A percentile compares a stretch with the other conserved stretches of the same genome.
Conservation (phyloP, 2,888 invertebrate genomes). For the Tuta absoluta region DNA sequence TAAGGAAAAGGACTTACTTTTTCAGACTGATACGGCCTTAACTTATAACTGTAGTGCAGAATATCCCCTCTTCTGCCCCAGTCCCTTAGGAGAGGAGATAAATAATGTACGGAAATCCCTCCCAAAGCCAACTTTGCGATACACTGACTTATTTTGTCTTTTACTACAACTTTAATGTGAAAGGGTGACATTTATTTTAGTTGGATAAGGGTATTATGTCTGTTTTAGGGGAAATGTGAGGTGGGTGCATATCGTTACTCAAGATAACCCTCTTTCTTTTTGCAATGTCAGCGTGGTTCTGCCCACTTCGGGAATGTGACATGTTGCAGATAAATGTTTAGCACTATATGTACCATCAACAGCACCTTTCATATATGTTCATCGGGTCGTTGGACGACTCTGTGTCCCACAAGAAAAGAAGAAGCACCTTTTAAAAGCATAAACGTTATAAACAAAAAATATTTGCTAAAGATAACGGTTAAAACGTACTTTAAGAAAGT, state of each 20-base stretch:
- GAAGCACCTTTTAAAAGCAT: no score
- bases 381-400: no score
- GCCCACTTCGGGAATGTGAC: not conserved
- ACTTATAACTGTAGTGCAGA: slow-evolving; percentile 35
- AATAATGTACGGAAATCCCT: slow-evolving; percentile 58
- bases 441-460: no score
- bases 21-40: no score
- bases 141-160: slow-evolving; percentile 52
- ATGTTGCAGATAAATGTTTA: not conserved
- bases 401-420: no score
- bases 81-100: slow-evolving; percentile 62
- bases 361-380: no score
- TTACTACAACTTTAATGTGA: slow-evolving; percentile 50
- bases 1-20: no score
- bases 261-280: slow-evolving; percentile 20
- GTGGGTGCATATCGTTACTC: slow-evolving; percentile 24
- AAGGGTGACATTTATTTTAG: slow-evolving; percentile 50
- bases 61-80: slow-evolving; percentile 50
- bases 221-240: slow-evolving; percentile 19
- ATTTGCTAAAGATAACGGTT: no score
- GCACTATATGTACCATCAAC: no score
- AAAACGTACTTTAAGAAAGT: no score
- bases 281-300: slow-evolving; percentile 10
- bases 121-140: slow-evolving; percentile 47
- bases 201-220: slow-evolving; percentile 33